These are phyloP conservation scores for Piliocolobus tephrosceles DNA, from an alignment of 2,113 vertebrate genomes.

Conservation along the genomic window DNA sequence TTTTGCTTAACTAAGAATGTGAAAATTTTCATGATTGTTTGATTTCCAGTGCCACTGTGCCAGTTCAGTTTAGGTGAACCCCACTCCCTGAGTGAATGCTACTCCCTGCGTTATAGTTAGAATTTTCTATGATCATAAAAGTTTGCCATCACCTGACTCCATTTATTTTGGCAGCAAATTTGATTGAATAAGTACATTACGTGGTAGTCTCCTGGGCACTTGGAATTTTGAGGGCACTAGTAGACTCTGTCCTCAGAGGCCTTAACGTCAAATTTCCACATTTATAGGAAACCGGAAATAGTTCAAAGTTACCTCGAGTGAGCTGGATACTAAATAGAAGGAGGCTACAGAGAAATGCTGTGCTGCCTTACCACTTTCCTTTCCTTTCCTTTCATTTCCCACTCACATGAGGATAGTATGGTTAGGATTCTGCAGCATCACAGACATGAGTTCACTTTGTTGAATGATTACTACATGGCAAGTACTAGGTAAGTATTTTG, in stretches of 20 bases:
- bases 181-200: background rate
- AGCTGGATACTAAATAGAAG: background rate
- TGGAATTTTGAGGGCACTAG: background rate
- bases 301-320: background rate
- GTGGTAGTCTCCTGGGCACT: background rate
- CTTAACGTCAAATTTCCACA: background rate
- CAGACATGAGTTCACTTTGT: background rate
- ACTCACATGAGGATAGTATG: too few relatives aligned
- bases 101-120: background rate
- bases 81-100: background rate
- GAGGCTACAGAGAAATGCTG: background rate
- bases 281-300: background rate
- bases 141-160: background rate
- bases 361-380: rapidly evolving
- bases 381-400: background rate
- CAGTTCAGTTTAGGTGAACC: background rate
- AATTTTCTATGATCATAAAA: background rate
- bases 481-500: background rate
- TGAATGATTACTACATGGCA: background rate
- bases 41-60: background rate
- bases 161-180: background rate
- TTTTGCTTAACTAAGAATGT: background rate
- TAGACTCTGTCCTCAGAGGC: background rate
- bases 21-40: constrained; percentile 20
- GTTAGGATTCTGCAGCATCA: background rate